These are phyloP conservation scores for Toxotes chatareus DNA, from an alignment of 2,113 vertebrate genomes.

Conservation along the genomic window DNA sequence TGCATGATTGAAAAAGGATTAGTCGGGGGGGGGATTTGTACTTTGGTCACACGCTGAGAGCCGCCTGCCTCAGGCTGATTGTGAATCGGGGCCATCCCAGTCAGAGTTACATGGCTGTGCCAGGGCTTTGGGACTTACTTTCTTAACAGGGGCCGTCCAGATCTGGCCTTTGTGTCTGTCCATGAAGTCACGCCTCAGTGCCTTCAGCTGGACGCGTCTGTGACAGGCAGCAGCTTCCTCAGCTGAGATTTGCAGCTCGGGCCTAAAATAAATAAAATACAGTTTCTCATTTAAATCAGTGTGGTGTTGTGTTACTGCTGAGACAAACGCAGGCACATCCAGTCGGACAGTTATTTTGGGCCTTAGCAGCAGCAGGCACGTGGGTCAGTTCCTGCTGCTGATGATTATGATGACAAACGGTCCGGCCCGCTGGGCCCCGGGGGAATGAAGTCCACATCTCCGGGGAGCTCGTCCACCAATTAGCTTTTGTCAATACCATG, in stretches of 20 bases:
- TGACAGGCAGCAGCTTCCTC: slow-evolving; percentile 46
- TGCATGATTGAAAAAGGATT: slow-evolving; percentile 86
- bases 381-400: slow-evolving; percentile 64
- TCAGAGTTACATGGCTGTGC: slow-evolving; percentile 72
- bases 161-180: slow-evolving; percentile 57
- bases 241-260: slow-evolving; percentile 41
- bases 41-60: slow-evolving; percentile 61
- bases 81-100: slow-evolving; percentile 64
- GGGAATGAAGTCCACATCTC: slow-evolving; percentile 73
- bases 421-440: slow-evolving; percentile 52
- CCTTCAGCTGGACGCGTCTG: slow-evolving; percentile 53
- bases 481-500: slow-evolving; percentile 87
- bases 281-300: slow-evolving; percentile 59
- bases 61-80: slow-evolving; percentile 70
- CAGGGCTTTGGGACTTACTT: slow-evolving; percentile 73
- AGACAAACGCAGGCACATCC: slow-evolving; percentile 22
- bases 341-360: slow-evolving; percentile 50
- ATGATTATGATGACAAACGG: slow-evolving; percentile 79
- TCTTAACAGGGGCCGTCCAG: slow-evolving; percentile 61
- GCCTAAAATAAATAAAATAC: slow-evolving; percentile 57
- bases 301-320: slow-evolving; percentile 34
- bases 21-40: slow-evolving; percentile 72
- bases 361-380: slow-evolving; percentile 34
- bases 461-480: slow-evolving; percentile 78
- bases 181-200: slow-evolving; percentile 60